These are phyloP conservation scores for Cantharis rufa DNA, from an alignment of 2,888 invertebrate genomes.

Conservation along the genomic window DNA sequence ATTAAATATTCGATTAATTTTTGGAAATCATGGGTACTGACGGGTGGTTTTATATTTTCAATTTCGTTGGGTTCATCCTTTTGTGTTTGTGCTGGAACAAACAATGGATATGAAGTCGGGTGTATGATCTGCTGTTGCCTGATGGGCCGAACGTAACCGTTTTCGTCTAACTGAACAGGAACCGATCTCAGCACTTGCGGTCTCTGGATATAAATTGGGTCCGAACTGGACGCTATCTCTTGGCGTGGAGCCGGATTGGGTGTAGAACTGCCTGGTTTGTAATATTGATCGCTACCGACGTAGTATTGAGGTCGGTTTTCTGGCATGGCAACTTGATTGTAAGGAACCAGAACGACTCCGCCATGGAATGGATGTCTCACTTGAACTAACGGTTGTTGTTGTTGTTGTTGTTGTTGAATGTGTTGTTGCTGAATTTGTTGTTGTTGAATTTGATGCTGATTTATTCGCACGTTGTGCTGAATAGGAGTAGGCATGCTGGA, in stretches of 20 bases:
- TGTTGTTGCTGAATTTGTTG: background rate
- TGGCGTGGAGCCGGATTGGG: conserved; percentile 52
- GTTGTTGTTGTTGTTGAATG: conserved; percentile 37
- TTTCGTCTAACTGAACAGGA: conserved; percentile 52
- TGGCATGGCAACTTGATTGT: conserved; percentile 41
- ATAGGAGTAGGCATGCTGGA: conserved; percentile 61
- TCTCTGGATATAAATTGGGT: conserved; percentile 39
- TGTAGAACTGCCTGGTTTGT: conserved; percentile 42
- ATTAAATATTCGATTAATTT: conserved; percentile 68
- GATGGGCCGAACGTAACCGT: conserved; percentile 49
- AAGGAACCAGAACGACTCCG: conserved; percentile 50
- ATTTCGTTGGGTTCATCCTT: conserved; percentile 55
- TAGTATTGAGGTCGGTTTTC: conserved; percentile 21
- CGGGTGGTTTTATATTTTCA: conserved; percentile 68
- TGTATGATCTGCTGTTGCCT: conserved; percentile 34
- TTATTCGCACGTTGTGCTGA: conserved; percentile 50
- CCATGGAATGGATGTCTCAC: conserved; percentile 55
- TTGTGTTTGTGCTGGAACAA: conserved; percentile 36
- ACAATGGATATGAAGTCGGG: conserved; percentile 42
- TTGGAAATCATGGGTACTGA: conserved; percentile 73
- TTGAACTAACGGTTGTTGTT: conserved; percentile 52
- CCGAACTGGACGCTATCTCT: conserved; percentile 36
- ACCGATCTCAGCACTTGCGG: conserved; percentile 45
- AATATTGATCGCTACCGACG: conserved; percentile 38
- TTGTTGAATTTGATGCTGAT: conserved; percentile 58